A percentile compares a stretch with the other conserved stretches of the same genome.
These are phyloP conservation scores for Heteromormyrus szaboi DNA, from an alignment of 2,797 vertebrate species.

Conservation along the genomic window DNA sequence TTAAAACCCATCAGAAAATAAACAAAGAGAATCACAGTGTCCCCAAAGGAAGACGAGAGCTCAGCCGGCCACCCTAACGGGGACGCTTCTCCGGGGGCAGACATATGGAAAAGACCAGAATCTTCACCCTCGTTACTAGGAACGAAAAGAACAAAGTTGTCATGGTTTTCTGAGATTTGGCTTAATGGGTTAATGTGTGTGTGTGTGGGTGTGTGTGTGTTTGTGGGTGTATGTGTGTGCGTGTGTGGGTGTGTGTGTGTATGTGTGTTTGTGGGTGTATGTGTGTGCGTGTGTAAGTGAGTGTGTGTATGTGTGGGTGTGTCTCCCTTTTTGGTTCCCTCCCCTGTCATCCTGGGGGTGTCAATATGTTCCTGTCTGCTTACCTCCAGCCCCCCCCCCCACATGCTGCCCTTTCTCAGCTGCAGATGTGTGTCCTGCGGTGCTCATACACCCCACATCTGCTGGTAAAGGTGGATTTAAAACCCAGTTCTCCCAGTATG, in stretches of 20 bases:
- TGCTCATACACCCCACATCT: not conserved
- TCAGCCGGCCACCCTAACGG: not conserved
- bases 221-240: not conserved
- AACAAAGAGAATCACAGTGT: not conserved
- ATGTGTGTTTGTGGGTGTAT: not conserved
- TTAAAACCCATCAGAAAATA: not conserved
- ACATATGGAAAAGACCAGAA: not conserved
- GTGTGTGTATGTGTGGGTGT: not conserved
- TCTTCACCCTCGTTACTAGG: not conserved
- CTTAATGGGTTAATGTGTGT: not conserved
- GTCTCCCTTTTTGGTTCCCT: not conserved
- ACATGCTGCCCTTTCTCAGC: not conserved
- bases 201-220: not conserved
- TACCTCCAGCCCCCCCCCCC: not conserved
- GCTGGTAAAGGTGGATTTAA: not conserved
- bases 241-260: not conserved
- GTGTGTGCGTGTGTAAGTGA: too few relatives aligned
- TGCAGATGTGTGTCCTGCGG: not conserved
- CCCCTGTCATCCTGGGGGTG: not conserved
- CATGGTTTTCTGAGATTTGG: not conserved
- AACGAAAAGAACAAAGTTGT: not conserved
- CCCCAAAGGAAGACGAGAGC: not conserved
- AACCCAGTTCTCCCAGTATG: not conserved
- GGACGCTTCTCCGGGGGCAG: not conserved
- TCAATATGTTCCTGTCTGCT: not conserved